phyloP scores from a whole-genome alignment of 1,140 invertebrate genomes.

The Lasaia peninsularis region DNA sequence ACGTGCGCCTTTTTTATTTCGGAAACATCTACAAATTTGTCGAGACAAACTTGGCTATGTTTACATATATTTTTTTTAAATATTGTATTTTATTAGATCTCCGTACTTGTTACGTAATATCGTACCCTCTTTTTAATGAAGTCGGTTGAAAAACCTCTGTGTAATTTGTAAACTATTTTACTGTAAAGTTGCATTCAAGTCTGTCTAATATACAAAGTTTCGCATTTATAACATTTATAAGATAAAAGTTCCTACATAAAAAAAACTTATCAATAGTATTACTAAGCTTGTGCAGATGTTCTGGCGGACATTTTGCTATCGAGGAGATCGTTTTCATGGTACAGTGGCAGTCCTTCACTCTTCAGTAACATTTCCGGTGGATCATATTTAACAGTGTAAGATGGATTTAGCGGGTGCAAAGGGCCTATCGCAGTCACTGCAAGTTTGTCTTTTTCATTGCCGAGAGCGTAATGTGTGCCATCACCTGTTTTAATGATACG shows the following conservation, averaged over 20 bases:
- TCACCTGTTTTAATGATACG: constrained; percentile 51
- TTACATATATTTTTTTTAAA: too few relatives aligned
- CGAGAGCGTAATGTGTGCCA: constrained; percentile 51
- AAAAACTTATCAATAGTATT: neutral
- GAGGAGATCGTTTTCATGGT: constrained; percentile 50
- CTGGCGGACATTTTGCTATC: constrained; percentile 22
- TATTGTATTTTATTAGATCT: too few relatives aligned
- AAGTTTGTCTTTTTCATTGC: constrained; percentile 42
- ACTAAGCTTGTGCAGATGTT: constrained; percentile 20
- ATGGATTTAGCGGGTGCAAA: constrained; percentile 57
- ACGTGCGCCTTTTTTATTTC: too few relatives aligned
- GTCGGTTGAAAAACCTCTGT: too few relatives aligned
- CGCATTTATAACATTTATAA: too few relatives aligned
- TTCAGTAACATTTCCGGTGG: constrained; percentile 42
- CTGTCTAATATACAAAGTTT: too few relatives aligned
- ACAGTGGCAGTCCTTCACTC: constrained; percentile 48
- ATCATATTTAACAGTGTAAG: constrained; percentile 42
- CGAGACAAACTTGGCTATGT: too few relatives aligned
- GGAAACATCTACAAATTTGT: too few relatives aligned
- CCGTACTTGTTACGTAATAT: too few relatives aligned
- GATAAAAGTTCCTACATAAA: neutral
- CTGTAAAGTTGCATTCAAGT: too few relatives aligned
- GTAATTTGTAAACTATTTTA: too few relatives aligned
- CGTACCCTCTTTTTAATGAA: too few relatives aligned
- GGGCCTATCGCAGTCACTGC: constrained; percentile 43